phyloP scores from a whole-genome alignment of 2,797 vertebrate species.

The Nasua narica region DNA sequence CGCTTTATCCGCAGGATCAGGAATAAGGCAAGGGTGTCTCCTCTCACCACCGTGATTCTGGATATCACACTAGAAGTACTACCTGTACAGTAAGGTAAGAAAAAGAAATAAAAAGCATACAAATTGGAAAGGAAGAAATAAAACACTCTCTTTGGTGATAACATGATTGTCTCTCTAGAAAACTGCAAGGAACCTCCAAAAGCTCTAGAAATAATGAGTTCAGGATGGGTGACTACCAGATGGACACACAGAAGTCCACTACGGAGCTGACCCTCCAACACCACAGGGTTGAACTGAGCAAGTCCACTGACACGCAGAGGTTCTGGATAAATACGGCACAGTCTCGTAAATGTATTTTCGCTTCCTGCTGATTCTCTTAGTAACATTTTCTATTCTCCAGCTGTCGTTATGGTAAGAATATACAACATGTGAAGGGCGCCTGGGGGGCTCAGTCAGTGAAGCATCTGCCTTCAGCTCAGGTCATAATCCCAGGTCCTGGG shows the following conservation, averaged over 20 bases:
- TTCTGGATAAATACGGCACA: neutral
- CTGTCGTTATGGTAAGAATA: neutral
- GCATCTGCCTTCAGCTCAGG: neutral
- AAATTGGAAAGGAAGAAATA: neutral
- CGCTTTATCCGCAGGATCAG: neutral
- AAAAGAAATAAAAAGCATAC: neutral
- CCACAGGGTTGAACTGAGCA: neutral
- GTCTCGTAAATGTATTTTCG: neutral
- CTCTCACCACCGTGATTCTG: accelerated
- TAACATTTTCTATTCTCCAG: neutral
- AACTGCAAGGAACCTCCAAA: neutral
- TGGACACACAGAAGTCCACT: neutral
- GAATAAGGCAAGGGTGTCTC: neutral
- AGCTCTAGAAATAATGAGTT: neutral
- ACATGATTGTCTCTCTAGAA: neutral
- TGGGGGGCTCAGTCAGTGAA: neutral
- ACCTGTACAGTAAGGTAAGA: neutral
- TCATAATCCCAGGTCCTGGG: no score
- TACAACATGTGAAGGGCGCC: neutral
- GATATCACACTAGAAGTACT: neutral
- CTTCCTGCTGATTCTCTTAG: neutral
- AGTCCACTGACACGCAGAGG: neutral
- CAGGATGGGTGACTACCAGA: neutral
- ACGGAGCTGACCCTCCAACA: accelerated
- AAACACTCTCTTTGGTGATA: neutral